Percentiles rank a stretch among this genome's conserved stretches.
Conservation (phyloP, 1,140 invertebrate species). For the Coboldia fuscipes region DNA sequence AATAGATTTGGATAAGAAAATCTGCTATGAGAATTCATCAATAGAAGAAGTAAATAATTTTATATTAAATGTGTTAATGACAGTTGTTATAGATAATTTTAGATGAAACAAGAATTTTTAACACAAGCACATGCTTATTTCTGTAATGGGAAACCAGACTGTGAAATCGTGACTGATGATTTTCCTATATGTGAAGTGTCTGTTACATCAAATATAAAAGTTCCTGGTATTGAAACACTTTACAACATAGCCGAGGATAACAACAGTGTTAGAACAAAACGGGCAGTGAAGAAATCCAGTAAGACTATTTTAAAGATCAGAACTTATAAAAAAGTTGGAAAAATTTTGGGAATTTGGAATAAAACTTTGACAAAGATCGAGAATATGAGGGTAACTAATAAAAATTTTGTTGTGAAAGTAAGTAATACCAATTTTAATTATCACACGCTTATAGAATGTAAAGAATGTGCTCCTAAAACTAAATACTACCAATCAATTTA, state of each 20-base stretch:
- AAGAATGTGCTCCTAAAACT: slow-evolving; percentile 2
- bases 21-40: slow-evolving; percentile 1
- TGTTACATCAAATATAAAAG: too few species aligned
- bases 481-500: slow-evolving; percentile 1
- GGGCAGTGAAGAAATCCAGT: background rate
- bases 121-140: slow-evolving; percentile 1
- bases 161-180: slow-evolving; percentile 4
- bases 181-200: too few species aligned
- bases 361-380: slow-evolving; percentile 1
- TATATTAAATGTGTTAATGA: too few species aligned
- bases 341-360: slow-evolving; percentile 3
- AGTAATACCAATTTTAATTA: too few species aligned
- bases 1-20: slow-evolving; percentile 1
- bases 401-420: too few species aligned
- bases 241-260: slow-evolving; percentile 1
- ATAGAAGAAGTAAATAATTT: too few species aligned
- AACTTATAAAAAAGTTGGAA: slow-evolving; percentile 2
- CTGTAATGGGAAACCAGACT: slow-evolving; percentile 1
- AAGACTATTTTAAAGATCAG: slow-evolving; percentile 2
- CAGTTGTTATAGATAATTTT: background rate
- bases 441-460: too few species aligned
- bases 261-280: background rate
- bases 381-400: slow-evolving; percentile 1
- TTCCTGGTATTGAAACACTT: background rate
- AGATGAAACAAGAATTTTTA: background rate